Evolutionary conservation across 2,113 vertebrate species (phyloP).

Genomic region (Triplophysa dalaica): DNA sequence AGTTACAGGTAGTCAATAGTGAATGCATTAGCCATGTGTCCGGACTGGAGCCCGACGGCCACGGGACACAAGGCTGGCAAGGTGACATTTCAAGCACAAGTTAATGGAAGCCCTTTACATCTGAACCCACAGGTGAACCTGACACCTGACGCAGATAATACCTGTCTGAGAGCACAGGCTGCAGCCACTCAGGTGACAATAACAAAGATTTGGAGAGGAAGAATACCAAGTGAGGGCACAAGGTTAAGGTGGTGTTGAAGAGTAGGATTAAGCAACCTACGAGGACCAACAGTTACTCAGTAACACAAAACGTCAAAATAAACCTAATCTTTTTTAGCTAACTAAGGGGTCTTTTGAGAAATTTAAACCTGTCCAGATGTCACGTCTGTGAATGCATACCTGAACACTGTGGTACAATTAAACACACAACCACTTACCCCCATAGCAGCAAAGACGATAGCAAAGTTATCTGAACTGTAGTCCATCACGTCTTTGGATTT

Average conservation of each 20-base stretch:
- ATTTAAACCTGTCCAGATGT: too few relatives aligned
- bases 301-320: not conserved
- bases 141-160: conserved; percentile 52
- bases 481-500: conserved; percentile 82
- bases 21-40: conserved; percentile 35
- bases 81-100: conserved; percentile 45
- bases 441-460: conserved; percentile 83
- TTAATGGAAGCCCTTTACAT: conserved; percentile 54
- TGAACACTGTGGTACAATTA: not conserved
- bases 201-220: conserved; percentile 48
- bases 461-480: conserved; percentile 80
- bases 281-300: conserved; percentile 28
- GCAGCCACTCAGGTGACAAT: conserved; percentile 53
- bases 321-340: not conserved
- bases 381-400: not conserved
- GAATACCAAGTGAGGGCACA: conserved; percentile 23
- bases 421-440: conserved; percentile 66
- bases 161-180: conserved; percentile 46
- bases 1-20: conserved; percentile 49
- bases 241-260: conserved; percentile 52
- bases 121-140: conserved; percentile 48
- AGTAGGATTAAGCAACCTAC: conserved; percentile 47
- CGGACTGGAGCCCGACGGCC: not conserved
- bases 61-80: conserved; percentile 45
- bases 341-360: too few relatives aligned